Percentiles rank a stretch among this genome's conserved stretches.
Conservation (phyloP, 1,140 invertebrate genomes). For the Orius laevigatus region DNA sequence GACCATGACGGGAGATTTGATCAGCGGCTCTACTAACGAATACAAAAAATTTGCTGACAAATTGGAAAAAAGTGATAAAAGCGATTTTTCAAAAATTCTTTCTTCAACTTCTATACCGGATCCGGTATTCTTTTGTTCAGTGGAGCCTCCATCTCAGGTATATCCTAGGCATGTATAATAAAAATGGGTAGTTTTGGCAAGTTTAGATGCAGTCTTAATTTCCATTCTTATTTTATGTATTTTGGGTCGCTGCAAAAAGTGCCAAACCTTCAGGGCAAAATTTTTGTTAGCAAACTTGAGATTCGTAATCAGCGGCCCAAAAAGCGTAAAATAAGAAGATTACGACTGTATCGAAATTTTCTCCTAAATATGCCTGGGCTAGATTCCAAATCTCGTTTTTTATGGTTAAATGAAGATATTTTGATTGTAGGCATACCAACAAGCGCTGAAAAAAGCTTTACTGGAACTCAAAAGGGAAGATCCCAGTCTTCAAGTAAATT, state of each 20-base stretch:
- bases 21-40: slow-evolving; percentile 32
- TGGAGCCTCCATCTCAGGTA: slow-evolving; percentile 72
- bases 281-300: slow-evolving; percentile 1
- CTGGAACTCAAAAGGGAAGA: slow-evolving; percentile 76
- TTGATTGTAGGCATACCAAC: slow-evolving; percentile 48
- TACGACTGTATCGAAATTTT: too few relatives aligned
- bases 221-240: too few relatives aligned
- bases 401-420: too few relatives aligned
- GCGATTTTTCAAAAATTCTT: slow-evolving; percentile 4
- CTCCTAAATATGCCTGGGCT: too few relatives aligned
- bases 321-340: too few relatives aligned
- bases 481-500: slow-evolving; percentile 69
- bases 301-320: too few relatives aligned
- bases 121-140: slow-evolving; percentile 93
- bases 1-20: slow-evolving; percentile 71
- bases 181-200: too few relatives aligned
- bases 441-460: slow-evolving; percentile 68
- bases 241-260: too few relatives aligned
- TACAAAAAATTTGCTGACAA: slow-evolving; percentile 34
- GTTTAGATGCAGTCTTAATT: too few relatives aligned
- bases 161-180: too few relatives aligned
- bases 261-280: slow-evolving; percentile 1
- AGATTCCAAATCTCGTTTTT: too few relatives aligned
- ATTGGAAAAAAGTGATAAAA: slow-evolving; percentile 5
- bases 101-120: slow-evolving; percentile 32